Evolutionary conservation across 2,113 vertebrate species (phyloP), one percentile per base, ranked within the genome.

Genomic region (Dicrurus megarhynchus): DNA sequence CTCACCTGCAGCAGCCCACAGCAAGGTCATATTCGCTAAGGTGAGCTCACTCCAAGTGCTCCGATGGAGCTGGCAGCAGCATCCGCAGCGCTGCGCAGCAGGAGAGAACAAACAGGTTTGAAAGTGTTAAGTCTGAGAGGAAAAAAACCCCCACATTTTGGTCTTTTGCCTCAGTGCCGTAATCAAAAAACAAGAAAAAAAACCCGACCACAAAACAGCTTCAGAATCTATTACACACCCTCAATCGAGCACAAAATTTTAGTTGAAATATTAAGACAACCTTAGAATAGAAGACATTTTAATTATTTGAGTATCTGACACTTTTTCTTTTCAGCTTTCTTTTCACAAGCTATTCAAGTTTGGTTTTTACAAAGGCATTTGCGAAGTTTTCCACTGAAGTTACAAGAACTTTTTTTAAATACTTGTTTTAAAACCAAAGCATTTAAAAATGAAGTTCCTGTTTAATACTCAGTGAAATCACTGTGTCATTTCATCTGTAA

Each of bases 11-110:
- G 22, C 53, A 79, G 49, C 35, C 44, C 46, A 41, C 44, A 68
- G 41, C 37, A 8, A 2, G 32, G 69, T 39, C 60, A 8, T 3
- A 12, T 52, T 44, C 60, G 15, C 39, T 11, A 11, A 16, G 4
- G 28, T 1, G 2, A 11, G 33, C 55, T 60, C 61, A 6, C 14
- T 27, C 44, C 83, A 26, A 57, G 64, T 3, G 2, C 69, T 33
- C 0, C 0, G 41, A 52, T 3, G 0, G 10, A 79, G 49, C 60
- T 59, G 81, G 60, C 18, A 56, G 56, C 3, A 47, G 42, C 26
- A 33, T 0, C 19, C 0, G 0, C 39, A 41, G 65, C 3, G 0
- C 59, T 23, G 42, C 0, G 0, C 39, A 68, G 74, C 3, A 1
- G 7, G 5, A 73, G 33, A 2, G 0, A 69, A 47, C 0, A 1